phyloP scores from a whole-genome alignment of 2,797 vertebrate genomes.

The Catostomus latipinnis region DNA sequence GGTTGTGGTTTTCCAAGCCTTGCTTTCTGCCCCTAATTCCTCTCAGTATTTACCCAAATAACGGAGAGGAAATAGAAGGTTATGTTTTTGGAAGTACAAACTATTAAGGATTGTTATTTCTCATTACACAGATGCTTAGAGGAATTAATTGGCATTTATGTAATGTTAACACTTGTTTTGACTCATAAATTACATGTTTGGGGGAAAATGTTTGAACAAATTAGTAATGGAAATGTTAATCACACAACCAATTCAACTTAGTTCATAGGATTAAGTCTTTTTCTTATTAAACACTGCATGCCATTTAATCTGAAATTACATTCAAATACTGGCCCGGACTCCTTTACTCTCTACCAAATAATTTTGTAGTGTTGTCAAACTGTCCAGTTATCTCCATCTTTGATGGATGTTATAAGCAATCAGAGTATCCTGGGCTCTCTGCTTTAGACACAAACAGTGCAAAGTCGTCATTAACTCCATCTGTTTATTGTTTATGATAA shows the following conservation, averaged over 20 bases:
- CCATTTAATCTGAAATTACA: conserved; percentile 47
- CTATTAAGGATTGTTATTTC: conserved; percentile 76
- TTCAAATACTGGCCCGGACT: conserved; percentile 34
- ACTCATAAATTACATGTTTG: conserved; percentile 65
- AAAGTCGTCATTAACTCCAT: conserved; percentile 79
- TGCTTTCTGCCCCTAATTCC: conserved; percentile 69
- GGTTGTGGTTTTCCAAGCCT: conserved; percentile 30
- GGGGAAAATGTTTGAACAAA: conserved; percentile 42
- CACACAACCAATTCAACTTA: not conserved
- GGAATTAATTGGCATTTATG: conserved; percentile 78
- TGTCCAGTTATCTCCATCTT: conserved; percentile 51
- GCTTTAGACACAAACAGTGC: conserved; percentile 76
- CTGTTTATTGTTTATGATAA: conserved; percentile 87
- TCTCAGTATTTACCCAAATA: conserved; percentile 78
- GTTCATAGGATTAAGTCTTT: conserved; percentile 14
- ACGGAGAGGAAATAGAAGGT: conserved; percentile 68
- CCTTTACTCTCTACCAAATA: conserved; percentile 44
- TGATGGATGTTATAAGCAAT: conserved; percentile 59
- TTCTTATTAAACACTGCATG: not conserved
- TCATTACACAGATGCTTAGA: conserved; percentile 76
- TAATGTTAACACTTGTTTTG: conserved; percentile 68
- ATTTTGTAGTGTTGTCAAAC: conserved; percentile 54
- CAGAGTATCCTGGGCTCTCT: conserved; percentile 73
- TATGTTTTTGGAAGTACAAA: conserved; percentile 68
- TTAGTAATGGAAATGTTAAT: not conserved